Evolutionary conservation across 2,113 vertebrate genomes (phyloP).

Genomic region (Actenoides lindsayi): DNA sequence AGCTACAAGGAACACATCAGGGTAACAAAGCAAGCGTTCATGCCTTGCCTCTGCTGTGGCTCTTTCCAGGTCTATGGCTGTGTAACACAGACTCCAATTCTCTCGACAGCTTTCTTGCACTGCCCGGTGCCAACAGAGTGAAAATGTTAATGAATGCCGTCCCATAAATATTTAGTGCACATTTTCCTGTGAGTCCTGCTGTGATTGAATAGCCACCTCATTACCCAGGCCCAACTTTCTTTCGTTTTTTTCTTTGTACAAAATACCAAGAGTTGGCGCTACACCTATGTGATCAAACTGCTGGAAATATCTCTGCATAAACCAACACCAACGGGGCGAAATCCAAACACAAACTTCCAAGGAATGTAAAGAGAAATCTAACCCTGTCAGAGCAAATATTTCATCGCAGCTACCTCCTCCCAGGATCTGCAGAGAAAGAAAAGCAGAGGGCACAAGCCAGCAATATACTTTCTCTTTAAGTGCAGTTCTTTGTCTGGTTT

Average conservation of each 20-base stretch:
- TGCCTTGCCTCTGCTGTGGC: not conserved
- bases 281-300: not conserved
- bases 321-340: not conserved
- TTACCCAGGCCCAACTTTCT: slow-evolving; percentile 46
- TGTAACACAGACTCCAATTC: not conserved
- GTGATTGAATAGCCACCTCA: slow-evolving; percentile 58
- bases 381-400: not conserved
- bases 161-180: slow-evolving; percentile 68
- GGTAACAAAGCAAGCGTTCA: not conserved
- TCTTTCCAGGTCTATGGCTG: not conserved
- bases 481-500: not conserved
- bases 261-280: not conserved
- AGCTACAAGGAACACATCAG: rapidly evolving
- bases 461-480: not conserved
- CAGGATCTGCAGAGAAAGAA: not conserved
- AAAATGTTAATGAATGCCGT: slow-evolving; percentile 52
- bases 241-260: slow-evolving; percentile 16
- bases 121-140: slow-evolving; percentile 22
- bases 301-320: not conserved
- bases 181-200: slow-evolving; percentile 38
- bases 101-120: not conserved
- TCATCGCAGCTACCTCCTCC: not conserved
- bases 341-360: not conserved
- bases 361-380: not conserved
- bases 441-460: not conserved